These are phyloP conservation scores for Calyptomena viridis DNA, from an alignment of 2,113 vertebrate species.

Conservation along the genomic window DNA sequence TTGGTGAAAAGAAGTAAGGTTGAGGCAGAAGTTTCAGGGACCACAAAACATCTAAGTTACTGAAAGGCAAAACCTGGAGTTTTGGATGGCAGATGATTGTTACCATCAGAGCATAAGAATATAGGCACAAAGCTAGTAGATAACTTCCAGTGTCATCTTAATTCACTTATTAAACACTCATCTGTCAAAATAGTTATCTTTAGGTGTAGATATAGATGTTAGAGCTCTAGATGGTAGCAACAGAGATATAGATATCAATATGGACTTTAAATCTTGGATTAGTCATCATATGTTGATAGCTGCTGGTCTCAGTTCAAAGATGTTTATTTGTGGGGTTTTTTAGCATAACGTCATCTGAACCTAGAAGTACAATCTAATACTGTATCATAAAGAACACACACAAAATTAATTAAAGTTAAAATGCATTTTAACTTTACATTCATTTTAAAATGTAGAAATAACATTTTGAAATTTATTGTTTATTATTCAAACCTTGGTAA, in stretches of 20 bases:
- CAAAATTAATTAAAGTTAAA: neutral
- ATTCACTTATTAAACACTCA: neutral
- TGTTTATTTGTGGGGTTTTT: neutral
- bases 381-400: neutral
- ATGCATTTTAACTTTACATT: neutral
- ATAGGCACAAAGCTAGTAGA: neutral
- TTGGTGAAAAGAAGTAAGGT: neutral
- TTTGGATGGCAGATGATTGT: neutral
- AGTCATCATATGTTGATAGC: neutral
- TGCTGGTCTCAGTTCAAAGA: neutral
- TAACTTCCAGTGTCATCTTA: neutral
- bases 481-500: constrained; percentile 73
- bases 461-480: neutral
- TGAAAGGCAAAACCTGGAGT: neutral
- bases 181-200: neutral
- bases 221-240: neutral
- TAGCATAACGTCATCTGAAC: neutral
- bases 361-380: neutral
- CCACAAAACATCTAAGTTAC: neutral
- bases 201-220: neutral
- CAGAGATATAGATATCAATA: neutral
- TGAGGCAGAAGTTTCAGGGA: neutral
- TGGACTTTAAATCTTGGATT: neutral
- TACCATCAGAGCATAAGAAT: neutral
- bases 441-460: neutral